phyloP scores from a whole-genome alignment of 2,888 invertebrate genomes.

The Crematogaster levior region DNA sequence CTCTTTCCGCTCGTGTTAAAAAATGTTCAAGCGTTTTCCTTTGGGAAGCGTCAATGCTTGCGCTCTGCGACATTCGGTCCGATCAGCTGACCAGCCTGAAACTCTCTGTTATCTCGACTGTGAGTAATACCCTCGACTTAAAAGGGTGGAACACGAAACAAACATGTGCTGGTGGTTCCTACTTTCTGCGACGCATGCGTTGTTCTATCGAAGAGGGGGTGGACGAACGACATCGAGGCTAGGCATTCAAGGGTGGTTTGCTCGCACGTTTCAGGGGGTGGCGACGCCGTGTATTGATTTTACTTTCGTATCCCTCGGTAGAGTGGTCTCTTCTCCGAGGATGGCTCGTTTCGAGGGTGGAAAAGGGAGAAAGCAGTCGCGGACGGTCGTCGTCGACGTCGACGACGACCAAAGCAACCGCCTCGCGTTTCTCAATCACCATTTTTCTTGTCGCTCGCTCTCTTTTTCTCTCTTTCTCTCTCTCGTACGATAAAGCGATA shows the following conservation, averaged over 20 bases:
- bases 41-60: background rate
- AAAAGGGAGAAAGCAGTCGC: slow-evolving; percentile 59
- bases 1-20: background rate
- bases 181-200: slow-evolving; percentile 48
- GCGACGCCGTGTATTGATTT: slow-evolving; percentile 84
- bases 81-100: slow-evolving; percentile 63
- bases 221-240: slow-evolving; percentile 26
- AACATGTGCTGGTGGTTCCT: slow-evolving; percentile 22
- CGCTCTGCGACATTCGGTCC: slow-evolving; percentile 7
- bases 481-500: slow-evolving; percentile 21
- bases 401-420: slow-evolving; percentile 54
- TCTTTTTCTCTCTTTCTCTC: background rate
- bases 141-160: slow-evolving; percentile 16
- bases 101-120: slow-evolving; percentile 86
- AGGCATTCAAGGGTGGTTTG: slow-evolving; percentile 82
- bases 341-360: slow-evolving; percentile 53
- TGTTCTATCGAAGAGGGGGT: slow-evolving; percentile 35
- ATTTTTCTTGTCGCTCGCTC: background rate
- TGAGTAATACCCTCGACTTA: slow-evolving; percentile 83
- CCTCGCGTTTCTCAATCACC: background rate
- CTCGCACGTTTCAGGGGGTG: slow-evolving; percentile 79
- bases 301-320: slow-evolving; percentile 71
- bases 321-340: slow-evolving; percentile 59
- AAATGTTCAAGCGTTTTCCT: background rate
- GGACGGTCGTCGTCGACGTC: slow-evolving; percentile 62